phyloP scores from a whole-genome alignment of 2,113 vertebrate species.

The Haemorhous mexicanus region DNA sequence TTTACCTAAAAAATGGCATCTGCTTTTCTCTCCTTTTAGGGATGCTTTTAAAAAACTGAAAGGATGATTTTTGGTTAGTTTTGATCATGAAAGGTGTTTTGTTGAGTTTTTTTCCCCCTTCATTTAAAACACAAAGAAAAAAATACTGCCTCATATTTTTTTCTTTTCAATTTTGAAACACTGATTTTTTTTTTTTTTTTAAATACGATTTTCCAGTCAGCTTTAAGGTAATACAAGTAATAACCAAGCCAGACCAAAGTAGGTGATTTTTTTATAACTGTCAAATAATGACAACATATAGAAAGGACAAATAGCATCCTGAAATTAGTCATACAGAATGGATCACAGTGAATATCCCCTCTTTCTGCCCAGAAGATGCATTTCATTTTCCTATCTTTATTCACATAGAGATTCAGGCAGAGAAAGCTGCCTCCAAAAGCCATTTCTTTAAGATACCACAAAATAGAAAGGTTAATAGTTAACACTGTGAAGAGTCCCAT shows the following conservation, averaged over 20 bases:
- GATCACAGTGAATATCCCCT: not conserved
- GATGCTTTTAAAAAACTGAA: not conserved
- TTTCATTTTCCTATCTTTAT: constrained; percentile 42
- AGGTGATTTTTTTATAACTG: not conserved
- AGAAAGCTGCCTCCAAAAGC: constrained; percentile 1
- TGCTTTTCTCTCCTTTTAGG: not conserved
- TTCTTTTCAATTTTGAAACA: not conserved
- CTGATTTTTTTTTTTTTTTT: not conserved
- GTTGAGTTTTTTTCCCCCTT: not conserved
- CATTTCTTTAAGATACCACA: constrained; percentile 28
- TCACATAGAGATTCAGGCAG: not conserved
- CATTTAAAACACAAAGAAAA: not conserved
- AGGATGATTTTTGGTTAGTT: not conserved
- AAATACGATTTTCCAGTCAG: not conserved
- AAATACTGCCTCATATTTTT: accelerated
- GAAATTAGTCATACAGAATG: constrained; percentile 3
- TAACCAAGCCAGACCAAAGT: not conserved
- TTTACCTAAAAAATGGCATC: not conserved
- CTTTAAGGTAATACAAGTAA: not conserved
- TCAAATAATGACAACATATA: constrained; percentile 1
- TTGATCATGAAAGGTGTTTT: not conserved
- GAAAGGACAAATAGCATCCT: constrained; percentile 1
- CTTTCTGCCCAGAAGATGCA: constrained; percentile 3
- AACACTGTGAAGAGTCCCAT: not conserved
- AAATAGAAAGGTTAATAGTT: constrained; percentile 62